phyloP scores from a whole-genome alignment of 2,113 vertebrate genomes.

The Hucho hucho region DNA sequence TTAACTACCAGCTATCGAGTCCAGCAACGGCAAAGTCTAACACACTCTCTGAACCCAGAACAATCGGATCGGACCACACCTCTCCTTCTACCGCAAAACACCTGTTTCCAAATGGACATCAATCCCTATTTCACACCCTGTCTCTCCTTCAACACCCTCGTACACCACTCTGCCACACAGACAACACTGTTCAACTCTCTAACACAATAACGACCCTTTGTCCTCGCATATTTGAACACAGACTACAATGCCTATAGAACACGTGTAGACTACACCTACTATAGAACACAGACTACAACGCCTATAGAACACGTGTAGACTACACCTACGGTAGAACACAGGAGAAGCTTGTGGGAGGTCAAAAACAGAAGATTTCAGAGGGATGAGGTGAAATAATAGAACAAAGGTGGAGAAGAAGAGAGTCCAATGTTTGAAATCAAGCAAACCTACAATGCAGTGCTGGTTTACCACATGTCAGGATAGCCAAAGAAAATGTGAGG shows the following conservation, averaged over 20 bases:
- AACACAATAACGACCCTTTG: constrained; percentile 24
- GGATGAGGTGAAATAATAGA: background rate
- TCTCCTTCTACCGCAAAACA: constrained; percentile 65
- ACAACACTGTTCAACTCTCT: no score
- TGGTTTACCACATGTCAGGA: no score
- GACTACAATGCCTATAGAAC: no score
- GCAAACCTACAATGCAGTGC: background rate
- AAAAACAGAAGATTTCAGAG: background rate
- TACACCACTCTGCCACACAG: no score
- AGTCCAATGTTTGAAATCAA: background rate
- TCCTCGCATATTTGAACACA: constrained; percentile 29
- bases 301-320: background rate
- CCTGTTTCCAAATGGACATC: constrained; percentile 76
- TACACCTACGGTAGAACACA: background rate
- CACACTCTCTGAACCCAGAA: background rate
- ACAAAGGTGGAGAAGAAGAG: background rate
- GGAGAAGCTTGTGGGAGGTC: background rate
- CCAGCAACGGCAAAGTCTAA: constrained; percentile 44
- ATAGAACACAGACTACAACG: no score
- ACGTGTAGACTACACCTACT: no score
- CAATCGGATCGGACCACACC: constrained; percentile 4
- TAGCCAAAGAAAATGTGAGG: constrained; percentile 6
- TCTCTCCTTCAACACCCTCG: constrained; percentile 50
- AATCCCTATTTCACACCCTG: constrained; percentile 76
- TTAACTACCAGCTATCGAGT: constrained; percentile 73